Evolutionary conservation across 2,113 vertebrate genomes (phyloP).

Genomic region (Rissa tridactyla): DNA sequence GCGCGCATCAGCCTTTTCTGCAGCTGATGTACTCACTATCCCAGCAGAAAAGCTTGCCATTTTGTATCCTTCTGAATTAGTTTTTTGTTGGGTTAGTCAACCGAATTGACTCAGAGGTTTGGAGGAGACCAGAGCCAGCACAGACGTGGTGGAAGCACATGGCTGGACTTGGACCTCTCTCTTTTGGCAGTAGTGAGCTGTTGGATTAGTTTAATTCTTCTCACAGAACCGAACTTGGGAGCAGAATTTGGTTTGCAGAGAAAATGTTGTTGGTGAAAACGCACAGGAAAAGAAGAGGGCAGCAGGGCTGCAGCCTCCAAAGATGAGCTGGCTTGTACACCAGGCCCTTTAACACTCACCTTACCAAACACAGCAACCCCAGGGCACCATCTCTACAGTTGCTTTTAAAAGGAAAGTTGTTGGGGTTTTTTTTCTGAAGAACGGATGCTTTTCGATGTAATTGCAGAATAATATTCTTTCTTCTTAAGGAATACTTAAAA

Average conservation of each 20-base stretch:
- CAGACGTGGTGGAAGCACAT: neutral
- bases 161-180: neutral
- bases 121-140: neutral
- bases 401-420: neutral
- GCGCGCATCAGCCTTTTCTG: neutral
- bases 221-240: neutral
- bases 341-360: neutral
- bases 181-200: neutral
- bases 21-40: neutral
- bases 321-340: neutral
- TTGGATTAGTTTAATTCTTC: neutral
- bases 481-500: constrained; percentile 66
- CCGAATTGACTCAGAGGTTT: neutral
- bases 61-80: neutral
- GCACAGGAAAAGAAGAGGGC: neutral
- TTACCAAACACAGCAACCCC: neutral
- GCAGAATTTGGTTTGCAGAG: neutral
- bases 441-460: neutral
- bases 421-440: neutral
- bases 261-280: neutral
- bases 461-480: neutral
- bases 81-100: neutral
- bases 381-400: neutral
- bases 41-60: neutral
- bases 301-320: neutral